Evolutionary conservation across 2,888 invertebrate genomes (phyloP).

Genomic region (Caenorhabditis sp.): DNA sequence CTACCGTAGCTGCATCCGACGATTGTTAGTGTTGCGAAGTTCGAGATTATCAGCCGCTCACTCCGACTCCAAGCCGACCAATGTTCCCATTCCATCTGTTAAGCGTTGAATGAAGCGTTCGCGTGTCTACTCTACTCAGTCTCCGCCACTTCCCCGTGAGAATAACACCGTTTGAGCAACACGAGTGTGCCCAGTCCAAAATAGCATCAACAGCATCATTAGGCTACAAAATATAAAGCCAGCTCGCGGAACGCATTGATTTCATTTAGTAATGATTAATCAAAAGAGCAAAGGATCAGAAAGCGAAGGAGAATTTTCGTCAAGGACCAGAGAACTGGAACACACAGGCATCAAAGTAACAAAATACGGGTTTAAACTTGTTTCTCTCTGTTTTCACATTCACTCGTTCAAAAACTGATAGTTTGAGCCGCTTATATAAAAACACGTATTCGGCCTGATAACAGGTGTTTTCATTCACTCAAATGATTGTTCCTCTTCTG

Average conservation of each 20-base stretch:
- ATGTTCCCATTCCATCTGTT: background rate
- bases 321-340: too few species aligned
- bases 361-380: slow-evolving; percentile 42
- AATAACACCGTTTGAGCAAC: background rate
- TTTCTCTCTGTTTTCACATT: background rate
- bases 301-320: too few species aligned
- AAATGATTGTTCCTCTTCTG: slow-evolving; percentile 24
- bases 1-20: slow-evolving; percentile 33
- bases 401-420: background rate
- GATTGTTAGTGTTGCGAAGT: background rate
- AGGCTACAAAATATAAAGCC: too few species aligned
- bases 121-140: background rate
- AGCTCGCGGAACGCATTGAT: too few species aligned
- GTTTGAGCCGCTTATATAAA: slow-evolving; percentile 5
- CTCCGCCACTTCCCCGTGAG: background rate
- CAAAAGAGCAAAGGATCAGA: too few species aligned
- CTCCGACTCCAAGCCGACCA: background rate
- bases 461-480: slow-evolving; percentile 8
- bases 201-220: too few species aligned
- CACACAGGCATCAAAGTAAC: too few species aligned
- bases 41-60: background rate
- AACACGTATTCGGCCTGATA: slow-evolving; percentile 21
- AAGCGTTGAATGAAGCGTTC: too few species aligned
- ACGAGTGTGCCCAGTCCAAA: too few species aligned
- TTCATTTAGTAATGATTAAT: too few species aligned